Percentiles rank a stretch among this genome's conserved stretches.
phyloP scores from a whole-genome alignment of 1,140 invertebrate genomes.

The Pseudomyrmex concolor region DNA sequence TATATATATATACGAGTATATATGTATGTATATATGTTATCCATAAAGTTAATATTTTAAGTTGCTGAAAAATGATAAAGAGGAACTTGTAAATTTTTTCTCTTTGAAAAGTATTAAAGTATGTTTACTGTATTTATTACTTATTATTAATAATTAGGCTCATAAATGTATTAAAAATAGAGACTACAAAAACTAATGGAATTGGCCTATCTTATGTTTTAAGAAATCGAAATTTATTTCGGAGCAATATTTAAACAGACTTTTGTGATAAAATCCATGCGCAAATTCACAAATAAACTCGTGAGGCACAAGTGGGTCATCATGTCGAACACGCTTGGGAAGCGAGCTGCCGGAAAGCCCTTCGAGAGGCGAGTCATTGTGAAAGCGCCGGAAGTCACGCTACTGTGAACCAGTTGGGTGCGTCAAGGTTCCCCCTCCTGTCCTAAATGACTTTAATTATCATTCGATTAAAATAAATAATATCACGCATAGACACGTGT shows the following conservation, averaged over 20 bases:
- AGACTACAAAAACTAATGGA: no score
- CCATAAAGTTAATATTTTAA: no score
- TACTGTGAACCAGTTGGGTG: conserved; percentile 61
- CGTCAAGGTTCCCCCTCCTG: conserved; percentile 63
- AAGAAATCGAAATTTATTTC: not conserved
- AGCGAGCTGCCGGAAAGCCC: conserved; percentile 46
- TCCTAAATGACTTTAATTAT: conserved; percentile 58
- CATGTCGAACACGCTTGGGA: conserved; percentile 21
- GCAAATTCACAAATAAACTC: conserved; percentile 1
- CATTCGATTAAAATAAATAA: conserved; percentile 9
- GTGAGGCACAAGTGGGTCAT: conserved; percentile 16
- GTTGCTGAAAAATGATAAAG: no score
- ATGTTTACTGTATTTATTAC: no score
- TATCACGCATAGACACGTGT: not conserved
- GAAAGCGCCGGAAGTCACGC: conserved; percentile 67
- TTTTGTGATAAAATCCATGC: no score
- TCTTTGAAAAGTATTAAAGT: no score
- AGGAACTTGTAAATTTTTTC: no score
- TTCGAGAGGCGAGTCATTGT: conserved; percentile 55
- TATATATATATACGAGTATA: no score
- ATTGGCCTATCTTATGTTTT: no score
- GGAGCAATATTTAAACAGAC: not conserved
- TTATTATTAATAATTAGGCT: no score
- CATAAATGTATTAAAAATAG: no score
- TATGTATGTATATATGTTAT: no score